These are phyloP conservation scores for Scrobipalpa atriplicella DNA, from an alignment of 2,888 invertebrate genomes.

Conservation along the genomic window DNA sequence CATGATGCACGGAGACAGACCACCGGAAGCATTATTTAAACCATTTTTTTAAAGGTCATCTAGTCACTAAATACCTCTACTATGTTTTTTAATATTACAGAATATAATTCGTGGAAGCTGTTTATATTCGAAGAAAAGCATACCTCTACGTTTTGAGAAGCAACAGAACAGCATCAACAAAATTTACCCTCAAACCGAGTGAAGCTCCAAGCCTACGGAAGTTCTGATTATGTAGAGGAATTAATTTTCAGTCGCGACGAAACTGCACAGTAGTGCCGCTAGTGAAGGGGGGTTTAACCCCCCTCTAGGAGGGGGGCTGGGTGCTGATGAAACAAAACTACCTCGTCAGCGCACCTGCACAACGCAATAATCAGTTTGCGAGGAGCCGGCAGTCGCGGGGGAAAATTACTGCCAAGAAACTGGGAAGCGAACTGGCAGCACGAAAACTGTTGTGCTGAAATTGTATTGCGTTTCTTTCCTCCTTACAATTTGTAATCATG, in stretches of 20 bases:
- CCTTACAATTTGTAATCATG: too few species aligned
- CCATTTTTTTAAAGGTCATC: too few species aligned
- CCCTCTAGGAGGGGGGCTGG: conserved; percentile 37
- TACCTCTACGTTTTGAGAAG: not conserved
- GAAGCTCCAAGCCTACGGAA: conserved; percentile 72
- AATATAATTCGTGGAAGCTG: not conserved
- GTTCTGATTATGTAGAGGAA: conserved; percentile 82
- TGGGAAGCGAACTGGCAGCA: conserved; percentile 10
- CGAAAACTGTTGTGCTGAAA: not conserved
- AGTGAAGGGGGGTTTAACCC: conserved; percentile 35
- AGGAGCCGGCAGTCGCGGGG: conserved; percentile 25
- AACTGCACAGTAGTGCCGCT: conserved; percentile 66
- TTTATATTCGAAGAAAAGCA: not conserved
- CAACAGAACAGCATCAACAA: not conserved
- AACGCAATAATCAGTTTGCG: conserved; percentile 67
- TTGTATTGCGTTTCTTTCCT: conserved; percentile 7
- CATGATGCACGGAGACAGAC: too few species aligned
- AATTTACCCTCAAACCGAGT: conserved; percentile 42
- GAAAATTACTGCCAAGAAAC: conserved; percentile 21
- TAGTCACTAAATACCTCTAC: too few species aligned
- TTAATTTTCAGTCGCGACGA: conserved; percentile 82
- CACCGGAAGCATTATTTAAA: too few species aligned
- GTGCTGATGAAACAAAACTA: conserved; percentile 68
- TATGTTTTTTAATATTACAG: too few species aligned
- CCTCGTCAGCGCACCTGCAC: conserved; percentile 73